Evolutionary conservation across 2,888 invertebrate species (phyloP), one percentile per base, ranked within the genome.

Genomic region (Heliconius ethilla): DNA sequence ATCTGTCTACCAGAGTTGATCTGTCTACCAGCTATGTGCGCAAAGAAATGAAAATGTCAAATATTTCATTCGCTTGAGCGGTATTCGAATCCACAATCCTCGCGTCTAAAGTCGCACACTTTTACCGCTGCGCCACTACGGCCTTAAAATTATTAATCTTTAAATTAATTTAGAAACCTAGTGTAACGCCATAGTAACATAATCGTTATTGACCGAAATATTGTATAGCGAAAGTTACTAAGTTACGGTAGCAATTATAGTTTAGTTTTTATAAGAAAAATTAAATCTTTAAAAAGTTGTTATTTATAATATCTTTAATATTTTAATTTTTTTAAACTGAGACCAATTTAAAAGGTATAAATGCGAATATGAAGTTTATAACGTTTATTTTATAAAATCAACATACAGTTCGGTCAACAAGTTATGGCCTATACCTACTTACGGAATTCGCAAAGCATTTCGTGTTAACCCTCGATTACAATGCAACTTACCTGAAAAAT

Each of bases 121-220:
- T 65, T 7, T 18, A 3, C 27, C 27, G 0, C 65, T 65, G 65
- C 18, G 29, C 29, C 22, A 65, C 3, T 3, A 65, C 18, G 2
- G 65, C 7, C 6, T 29, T 65, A 6, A 29, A 18, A 29, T 59
- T 4, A 59, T 10, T 59, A 11, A n/a, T 29, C 7, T 65, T 27
- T 70, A 27, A 25, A 22, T 63, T 27, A 63, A 63, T 27, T 63
- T 29, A 18, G 27, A 27, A 63, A 63, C 62, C 11, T 6, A 51
- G 45, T 70, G 27, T 9, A 70, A 45, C 27, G 70, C 45, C 27
- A 29, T 29, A 51, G 45, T 25, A 69, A 37, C 7, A 63, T 27
- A 70, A 67, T 67, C 37, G 45, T 51, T 70, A 70, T 70, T 70
- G 70, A 70, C 70, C 70, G 45, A 51, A 70, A 70, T 70, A 70